phyloP scores from a whole-genome alignment of 2,113 vertebrate species.

The Pluvialis apricaria region DNA sequence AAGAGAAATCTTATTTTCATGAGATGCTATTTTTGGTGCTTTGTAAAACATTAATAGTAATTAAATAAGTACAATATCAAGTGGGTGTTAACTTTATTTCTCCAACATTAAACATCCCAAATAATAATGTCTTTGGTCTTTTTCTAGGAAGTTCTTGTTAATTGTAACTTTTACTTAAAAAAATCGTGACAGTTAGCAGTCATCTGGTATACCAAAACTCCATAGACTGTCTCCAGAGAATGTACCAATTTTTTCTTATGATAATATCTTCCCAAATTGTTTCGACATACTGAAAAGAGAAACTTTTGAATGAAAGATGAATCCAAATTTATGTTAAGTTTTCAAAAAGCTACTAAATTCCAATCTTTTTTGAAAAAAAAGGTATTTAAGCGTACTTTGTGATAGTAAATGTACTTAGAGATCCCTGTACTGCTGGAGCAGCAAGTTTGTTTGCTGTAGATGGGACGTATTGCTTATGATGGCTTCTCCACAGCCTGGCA shows the following conservation, averaged over 20 bases:
- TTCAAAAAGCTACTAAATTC: background rate
- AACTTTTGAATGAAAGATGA: background rate
- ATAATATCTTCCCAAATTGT: background rate
- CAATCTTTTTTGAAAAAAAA: background rate
- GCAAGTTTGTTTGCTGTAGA: background rate
- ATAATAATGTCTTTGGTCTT: background rate
- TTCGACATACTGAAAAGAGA: background rate
- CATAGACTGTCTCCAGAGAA: background rate
- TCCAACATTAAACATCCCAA: background rate
- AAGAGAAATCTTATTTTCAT: background rate
- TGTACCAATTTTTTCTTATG: background rate
- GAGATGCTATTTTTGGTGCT: background rate
- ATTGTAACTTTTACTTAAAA: background rate
- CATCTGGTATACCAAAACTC: background rate
- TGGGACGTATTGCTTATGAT: background rate
- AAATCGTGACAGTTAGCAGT: background rate
- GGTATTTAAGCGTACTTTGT: background rate
- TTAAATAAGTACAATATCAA: background rate
- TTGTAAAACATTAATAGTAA: background rate
- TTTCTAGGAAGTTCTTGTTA: background rate
- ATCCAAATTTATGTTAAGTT: background rate
- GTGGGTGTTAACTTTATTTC: background rate
- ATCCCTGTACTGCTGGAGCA: background rate
- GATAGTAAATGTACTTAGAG: background rate
- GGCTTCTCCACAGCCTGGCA: background rate